phyloP scores from a whole-genome alignment of 1,140 invertebrate genomes.

The Euwallacea fornicatus region DNA sequence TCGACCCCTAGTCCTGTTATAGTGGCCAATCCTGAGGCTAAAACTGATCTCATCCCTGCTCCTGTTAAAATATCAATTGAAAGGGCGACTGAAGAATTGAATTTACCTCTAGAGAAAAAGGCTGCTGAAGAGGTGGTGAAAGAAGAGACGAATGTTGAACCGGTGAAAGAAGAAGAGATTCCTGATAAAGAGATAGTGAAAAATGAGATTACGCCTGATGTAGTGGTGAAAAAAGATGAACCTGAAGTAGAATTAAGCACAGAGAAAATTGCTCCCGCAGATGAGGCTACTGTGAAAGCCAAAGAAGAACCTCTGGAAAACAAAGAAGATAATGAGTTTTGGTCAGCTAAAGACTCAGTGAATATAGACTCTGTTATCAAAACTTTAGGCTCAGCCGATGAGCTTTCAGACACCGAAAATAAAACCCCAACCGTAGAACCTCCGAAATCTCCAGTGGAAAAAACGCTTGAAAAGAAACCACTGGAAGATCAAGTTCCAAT shows the following conservation, averaged over 20 bases:
- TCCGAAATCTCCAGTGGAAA: conserved; percentile 9
- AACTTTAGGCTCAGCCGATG: conserved; percentile 60
- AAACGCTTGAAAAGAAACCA: conserved; percentile 2
- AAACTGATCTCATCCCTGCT: conserved; percentile 20
- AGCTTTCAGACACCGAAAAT: conserved; percentile 50
- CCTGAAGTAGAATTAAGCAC: conserved; percentile 10
- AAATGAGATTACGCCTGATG: conserved; percentile 21
- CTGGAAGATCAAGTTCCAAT: neutral
- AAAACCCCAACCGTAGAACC: conserved; percentile 4
- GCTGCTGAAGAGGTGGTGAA: conserved; percentile 32
- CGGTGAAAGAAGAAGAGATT: conserved; percentile 28
- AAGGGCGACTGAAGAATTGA: conserved; percentile 48
- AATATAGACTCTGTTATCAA: conserved; percentile 80
- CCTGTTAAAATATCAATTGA: conserved; percentile 44
- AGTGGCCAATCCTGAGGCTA: conserved; percentile 48
- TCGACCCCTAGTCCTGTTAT: conserved; percentile 59
- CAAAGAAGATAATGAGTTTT: conserved; percentile 74
- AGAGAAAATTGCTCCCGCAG: neutral
- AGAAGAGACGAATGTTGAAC: conserved; percentile 17
- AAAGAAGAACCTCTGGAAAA: conserved; percentile 47
- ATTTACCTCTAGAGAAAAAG: conserved; percentile 38
- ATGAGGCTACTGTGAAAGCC: conserved; percentile 2
- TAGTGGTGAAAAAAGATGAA: conserved; percentile 2
- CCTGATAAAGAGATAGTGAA: conserved; percentile 11
- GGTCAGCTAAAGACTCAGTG: conserved; percentile 71